These are phyloP conservation scores for Apotomis capreana DNA, from an alignment of 2,888 invertebrate species.

Conservation along the genomic window DNA sequence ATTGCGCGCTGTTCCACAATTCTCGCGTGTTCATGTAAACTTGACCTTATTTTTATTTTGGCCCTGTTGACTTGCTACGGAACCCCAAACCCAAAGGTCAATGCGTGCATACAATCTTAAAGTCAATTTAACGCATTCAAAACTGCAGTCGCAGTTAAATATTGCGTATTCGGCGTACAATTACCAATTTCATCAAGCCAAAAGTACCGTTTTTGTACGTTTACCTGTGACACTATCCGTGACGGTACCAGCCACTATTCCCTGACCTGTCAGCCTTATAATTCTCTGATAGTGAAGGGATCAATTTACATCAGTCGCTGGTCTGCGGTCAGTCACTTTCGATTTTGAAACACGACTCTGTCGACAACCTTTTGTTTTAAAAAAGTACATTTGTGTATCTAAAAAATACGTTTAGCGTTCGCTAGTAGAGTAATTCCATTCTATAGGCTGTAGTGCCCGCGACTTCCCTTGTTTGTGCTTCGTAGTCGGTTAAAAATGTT, in stretches of 20 bases:
- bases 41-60: too few relatives aligned
- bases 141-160: background rate
- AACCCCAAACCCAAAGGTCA: too few relatives aligned
- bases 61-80: too few relatives aligned
- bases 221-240: slow-evolving; percentile 1
- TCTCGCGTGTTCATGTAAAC: too few relatives aligned
- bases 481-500: too few relatives aligned
- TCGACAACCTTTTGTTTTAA: slow-evolving; percentile 5
- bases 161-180: background rate
- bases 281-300: background rate
- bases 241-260: background rate
- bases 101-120: too few relatives aligned
- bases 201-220: background rate
- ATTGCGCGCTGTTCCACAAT: too few relatives aligned
- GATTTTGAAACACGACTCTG: slow-evolving; percentile 2
- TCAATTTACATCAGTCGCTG: background rate
- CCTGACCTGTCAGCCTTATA: background rate
- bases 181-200: background rate
- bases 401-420: background rate
- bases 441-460: too few relatives aligned
- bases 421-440: too few relatives aligned
- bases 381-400: background rate
- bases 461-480: too few relatives aligned
- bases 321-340: slow-evolving; percentile 7
- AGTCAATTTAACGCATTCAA: too few relatives aligned